Percentiles rank a stretch among this genome's conserved stretches.
These are phyloP conservation scores for Eubucco bourcierii DNA, from an alignment of 2,113 vertebrate genomes.

Conservation along the genomic window DNA sequence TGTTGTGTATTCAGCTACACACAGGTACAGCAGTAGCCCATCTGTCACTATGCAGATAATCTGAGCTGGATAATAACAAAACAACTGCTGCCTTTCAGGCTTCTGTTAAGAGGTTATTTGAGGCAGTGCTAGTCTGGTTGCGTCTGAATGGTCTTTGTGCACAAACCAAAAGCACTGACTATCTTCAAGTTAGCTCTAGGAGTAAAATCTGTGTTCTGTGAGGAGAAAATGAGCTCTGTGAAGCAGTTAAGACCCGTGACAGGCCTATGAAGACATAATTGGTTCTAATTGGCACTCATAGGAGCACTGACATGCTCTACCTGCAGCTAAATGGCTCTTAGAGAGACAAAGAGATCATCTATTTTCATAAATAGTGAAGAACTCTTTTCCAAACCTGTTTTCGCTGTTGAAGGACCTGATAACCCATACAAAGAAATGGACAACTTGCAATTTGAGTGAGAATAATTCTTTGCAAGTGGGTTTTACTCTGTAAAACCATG, in stretches of 20 bases:
- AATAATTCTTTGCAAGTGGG: background rate
- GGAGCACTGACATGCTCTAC: background rate
- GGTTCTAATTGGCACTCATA: background rate
- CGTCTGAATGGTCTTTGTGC: background rate
- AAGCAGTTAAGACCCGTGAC: background rate
- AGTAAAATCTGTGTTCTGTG: background rate
- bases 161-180: background rate
- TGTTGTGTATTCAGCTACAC: background rate
- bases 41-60: background rate
- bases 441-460: background rate
- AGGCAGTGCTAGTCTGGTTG: background rate
- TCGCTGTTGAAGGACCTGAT: background rate
- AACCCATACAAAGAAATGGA: background rate
- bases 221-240: background rate
- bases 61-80: background rate
- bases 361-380: background rate
- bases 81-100: background rate
- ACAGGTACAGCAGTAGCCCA: background rate
- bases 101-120: background rate
- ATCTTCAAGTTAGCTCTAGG: background rate
- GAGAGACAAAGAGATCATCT: background rate
- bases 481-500: background rate
- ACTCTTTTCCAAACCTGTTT: background rate
- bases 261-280: conserved; percentile 7
- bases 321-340: background rate